Base-by-base conservation (phyloP, 2,888 invertebrate species). In the Noctua janthina region DNA sequence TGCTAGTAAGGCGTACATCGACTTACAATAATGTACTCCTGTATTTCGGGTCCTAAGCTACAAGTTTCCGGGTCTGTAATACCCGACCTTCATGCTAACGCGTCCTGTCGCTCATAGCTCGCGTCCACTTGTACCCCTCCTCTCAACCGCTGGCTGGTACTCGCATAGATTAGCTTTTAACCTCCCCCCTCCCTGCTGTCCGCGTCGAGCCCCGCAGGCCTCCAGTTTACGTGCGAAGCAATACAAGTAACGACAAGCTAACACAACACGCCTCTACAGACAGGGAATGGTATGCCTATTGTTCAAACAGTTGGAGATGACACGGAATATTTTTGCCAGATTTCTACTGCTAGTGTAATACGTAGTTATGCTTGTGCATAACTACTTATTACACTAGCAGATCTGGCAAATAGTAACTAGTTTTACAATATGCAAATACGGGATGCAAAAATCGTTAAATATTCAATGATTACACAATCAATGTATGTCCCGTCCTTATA, bases 51-150 rank as follows among this genome's bases (percentile, higher is more conserved):
- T 35, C 8, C 23, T 54, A 29, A 35, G 51, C 35, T 49, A 17
- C 46, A 46, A 46, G 6, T 43, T 39, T 23, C 15, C 23, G 13
- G 15, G 23, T 4, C 54, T 39, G 35, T 35, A 71, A 15, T 69
- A 69, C 49, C 39, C 10, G 17, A 17, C 7, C 7, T 17, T 29
- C 6, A 43, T 13, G 13, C 20, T 5, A 13, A 5, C 20, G 64
- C 74, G 17, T n/a, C n/a, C 74, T 39, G 39, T 11, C 74, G n/a
- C 68, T 74, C 68, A 20, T 39, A 17, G n/a, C 13, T 68, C 49
- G 5, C 17, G n/a, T 7, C 67, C 39, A 8, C 15, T 66, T 74
- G 23, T 5, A 17, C 11, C 49, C 11, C 35, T 20, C 17, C 39
- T n/a, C n/a, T 29, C 29, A 20, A 46, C 11, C 29, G 20, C 51